Evolutionary conservation across 2,113 vertebrate genomes (phyloP).

Genomic region (Peromyscus maniculatus): DNA sequence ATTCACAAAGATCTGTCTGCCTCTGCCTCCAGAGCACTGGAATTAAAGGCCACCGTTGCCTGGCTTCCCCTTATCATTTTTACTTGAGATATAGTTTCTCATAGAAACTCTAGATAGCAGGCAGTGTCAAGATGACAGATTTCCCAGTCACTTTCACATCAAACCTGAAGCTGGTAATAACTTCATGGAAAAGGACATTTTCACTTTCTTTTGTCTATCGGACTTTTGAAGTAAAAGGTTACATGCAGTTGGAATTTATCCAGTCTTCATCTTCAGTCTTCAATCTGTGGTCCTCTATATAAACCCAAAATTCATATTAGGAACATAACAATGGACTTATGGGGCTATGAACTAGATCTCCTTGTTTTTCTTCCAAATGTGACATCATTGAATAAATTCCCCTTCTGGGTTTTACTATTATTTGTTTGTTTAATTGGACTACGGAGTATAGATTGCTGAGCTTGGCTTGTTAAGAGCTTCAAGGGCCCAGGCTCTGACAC

Average conservation of each 20-base stretch:
- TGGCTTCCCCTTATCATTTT: slow-evolving; percentile 21
- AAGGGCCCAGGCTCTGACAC: not conserved
- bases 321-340: not conserved
- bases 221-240: not conserved
- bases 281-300: not conserved
- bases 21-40: too few relatives aligned
- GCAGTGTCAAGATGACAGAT: not conserved
- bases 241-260: not conserved
- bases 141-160: not conserved
- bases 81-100: slow-evolving; percentile 1
- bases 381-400: not conserved
- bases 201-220: not conserved
- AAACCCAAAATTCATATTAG: not conserved
- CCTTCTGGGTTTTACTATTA: not conserved
- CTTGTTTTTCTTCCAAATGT: not conserved
- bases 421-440: not conserved
- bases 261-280: not conserved
- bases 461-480: not conserved
- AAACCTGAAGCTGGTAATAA: slow-evolving; percentile 3
- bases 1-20: too few relatives aligned
- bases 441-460: not conserved
- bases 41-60: too few relatives aligned
- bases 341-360: not conserved
- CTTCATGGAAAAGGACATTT: not conserved
- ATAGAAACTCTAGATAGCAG: not conserved